Base-by-base conservation (phyloP, 2,888 invertebrate species). In the Chrysodeixis includens region DNA sequence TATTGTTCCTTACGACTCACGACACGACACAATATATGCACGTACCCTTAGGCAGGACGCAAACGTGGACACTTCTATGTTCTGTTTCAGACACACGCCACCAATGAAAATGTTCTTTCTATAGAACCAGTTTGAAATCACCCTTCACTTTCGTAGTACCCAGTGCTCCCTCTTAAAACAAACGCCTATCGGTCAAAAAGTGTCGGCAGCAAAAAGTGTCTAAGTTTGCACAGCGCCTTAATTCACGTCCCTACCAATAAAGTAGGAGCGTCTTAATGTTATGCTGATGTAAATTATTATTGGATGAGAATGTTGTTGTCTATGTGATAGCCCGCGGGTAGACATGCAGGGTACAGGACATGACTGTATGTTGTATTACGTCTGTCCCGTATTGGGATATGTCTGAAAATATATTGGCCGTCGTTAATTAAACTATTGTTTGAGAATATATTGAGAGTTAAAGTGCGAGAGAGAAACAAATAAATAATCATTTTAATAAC, bases 1-100 rank as follows among this genome's bases (percentile, higher is more conserved):
- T 85, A 87, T 87, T 87, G 86, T 86, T 83, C 81, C 76, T 80
- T 77, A 78, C 78, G 78, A 82, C 82, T 83, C 82, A 79, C 84
- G 82, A 84, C 86, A 83, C 81, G 82, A 67, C 61, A 61, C 62
- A 57, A 61, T 66, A 62, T 76, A 76, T 56, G 66, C 35, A 49
- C 46, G 30, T 83, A 77, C 82, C 74, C 83, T 81, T n/a, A n/a
- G n/a, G n/a, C n/a, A n/a, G n/a, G n/a, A n/a, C n/a, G n/a, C n/a
- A n/a, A n/a, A n/a, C n/a, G n/a, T n/a, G n/a, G n/a, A n/a, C n/a
- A n/a, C n/a, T n/a, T n/a, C n/a, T n/a, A n/a, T n/a, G n/a, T n/a
- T n/a, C n/a, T n/a, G n/a, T n/a, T n/a, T n/a, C n/a, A n/a, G n/a
- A n/a, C n/a, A n/a, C n/a, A n/a, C n/a, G n/a, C n/a, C n/a, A n/a